Evolutionary conservation across 1,140 invertebrate genomes (phyloP).

Genomic region (Tetraneura akinire): DNA sequence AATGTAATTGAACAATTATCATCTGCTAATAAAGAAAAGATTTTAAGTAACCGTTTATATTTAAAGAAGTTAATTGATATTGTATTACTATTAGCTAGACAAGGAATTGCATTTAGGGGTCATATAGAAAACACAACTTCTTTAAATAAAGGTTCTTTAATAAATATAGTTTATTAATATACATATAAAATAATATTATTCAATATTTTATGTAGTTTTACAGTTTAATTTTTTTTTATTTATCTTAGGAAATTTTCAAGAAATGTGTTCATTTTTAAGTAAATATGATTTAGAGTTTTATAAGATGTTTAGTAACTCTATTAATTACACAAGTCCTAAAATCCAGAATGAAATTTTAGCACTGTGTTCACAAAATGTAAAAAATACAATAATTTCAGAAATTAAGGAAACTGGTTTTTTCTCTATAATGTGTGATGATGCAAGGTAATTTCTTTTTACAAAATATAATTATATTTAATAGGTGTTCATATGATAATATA

Average conservation of each 20-base stretch:
- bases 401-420: conserved; percentile 6
- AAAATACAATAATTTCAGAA: conserved; percentile 1
- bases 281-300: conserved; percentile 11
- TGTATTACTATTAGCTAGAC: conserved; percentile 1
- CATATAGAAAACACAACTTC: conserved; percentile 12
- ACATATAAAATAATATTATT: not conserved
- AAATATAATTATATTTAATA: too few species aligned
- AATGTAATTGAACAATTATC: not conserved
- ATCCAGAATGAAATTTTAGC: conserved; percentile 11
- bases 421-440: too few species aligned
- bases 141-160: not conserved
- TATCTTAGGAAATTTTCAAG: conserved; percentile 16
- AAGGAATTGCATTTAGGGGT: conserved; percentile 6
- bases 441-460: too few species aligned
- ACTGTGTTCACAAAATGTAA: not conserved
- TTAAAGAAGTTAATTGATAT: conserved; percentile 22
- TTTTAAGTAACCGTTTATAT: not conserved
- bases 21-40: not conserved
- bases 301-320: not conserved
- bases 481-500: too few species aligned
- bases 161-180: not conserved
- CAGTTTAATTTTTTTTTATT: not conserved
- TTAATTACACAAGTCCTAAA: not conserved
- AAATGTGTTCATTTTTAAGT: not conserved
- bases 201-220: not conserved